Conservation (phyloP, 2,113 vertebrate genomes). For the Anseranas semipalmata region DNA sequence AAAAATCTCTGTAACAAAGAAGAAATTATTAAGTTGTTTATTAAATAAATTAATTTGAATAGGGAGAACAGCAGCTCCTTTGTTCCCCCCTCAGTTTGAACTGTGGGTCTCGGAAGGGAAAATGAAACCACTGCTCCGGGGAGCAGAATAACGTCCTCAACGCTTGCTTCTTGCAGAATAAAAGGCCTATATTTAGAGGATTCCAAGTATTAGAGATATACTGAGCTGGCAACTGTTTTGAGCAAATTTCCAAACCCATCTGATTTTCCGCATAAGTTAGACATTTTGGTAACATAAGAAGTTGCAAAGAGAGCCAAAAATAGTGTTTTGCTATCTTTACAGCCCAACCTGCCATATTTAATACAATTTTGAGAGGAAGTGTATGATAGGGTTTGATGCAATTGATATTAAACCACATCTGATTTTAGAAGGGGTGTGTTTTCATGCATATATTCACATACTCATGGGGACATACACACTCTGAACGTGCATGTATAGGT, state of each 20-base stretch:
- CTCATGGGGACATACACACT: background rate
- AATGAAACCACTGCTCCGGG: constrained; percentile 32
- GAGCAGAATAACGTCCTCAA: constrained; percentile 49
- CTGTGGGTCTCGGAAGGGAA: constrained; percentile 41
- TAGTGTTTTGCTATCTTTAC: constrained; percentile 25
- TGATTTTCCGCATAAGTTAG: constrained; percentile 55
- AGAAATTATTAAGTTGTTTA: constrained; percentile 63
- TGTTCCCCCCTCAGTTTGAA: constrained; percentile 22
- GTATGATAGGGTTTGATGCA: background rate
- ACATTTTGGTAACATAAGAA: constrained; percentile 43
- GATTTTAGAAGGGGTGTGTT: background rate
- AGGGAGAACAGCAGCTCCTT: constrained; percentile 55
- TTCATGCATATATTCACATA: background rate
- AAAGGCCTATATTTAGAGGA: constrained; percentile 65
- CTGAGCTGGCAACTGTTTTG: constrained; percentile 49
- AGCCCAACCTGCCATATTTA: background rate
- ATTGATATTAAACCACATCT: background rate
- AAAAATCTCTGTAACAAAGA: constrained; percentile 44
- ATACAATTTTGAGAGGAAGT: background rate
- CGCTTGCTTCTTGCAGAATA: constrained; percentile 23
- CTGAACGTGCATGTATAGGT: background rate
- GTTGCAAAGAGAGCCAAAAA: constrained; percentile 19
- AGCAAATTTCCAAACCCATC: constrained; percentile 58
- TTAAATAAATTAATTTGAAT: constrained; percentile 65
- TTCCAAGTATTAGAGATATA: constrained; percentile 55